Conservation (phyloP, 2,113 vertebrate species). For the Synodontis membranacea region DNA sequence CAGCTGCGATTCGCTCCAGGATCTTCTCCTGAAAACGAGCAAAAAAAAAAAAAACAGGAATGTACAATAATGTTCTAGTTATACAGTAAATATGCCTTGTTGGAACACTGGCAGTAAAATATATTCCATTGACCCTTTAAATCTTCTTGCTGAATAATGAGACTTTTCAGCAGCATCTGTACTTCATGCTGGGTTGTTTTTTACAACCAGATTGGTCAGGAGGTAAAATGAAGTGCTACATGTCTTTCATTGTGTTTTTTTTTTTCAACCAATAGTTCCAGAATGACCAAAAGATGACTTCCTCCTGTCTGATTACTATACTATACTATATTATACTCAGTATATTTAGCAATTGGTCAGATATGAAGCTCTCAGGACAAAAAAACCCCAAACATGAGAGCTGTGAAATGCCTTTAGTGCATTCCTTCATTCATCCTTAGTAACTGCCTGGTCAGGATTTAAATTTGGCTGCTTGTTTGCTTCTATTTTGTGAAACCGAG, state of each 20-base stretch:
- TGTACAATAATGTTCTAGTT: not conserved
- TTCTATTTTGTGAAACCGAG: not conserved
- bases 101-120: not conserved
- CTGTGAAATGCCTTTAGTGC: not conserved
- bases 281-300: no score
- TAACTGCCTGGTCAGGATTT: not conserved
- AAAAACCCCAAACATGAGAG: not conserved
- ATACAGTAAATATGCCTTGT: not conserved
- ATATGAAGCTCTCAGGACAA: not conserved
- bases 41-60: not conserved
- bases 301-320: no score
- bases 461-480: not conserved
- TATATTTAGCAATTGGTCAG: no score
- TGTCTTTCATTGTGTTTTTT: no score
- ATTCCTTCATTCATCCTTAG: not conserved
- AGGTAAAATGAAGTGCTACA: no score
- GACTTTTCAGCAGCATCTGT: not conserved
- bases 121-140: not conserved
- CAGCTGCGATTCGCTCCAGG: constrained; percentile 80
- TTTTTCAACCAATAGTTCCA: no score
- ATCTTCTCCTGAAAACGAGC: constrained; percentile 81
- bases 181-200: not conserved
- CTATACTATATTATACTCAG: no score
- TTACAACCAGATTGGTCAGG: not conserved
- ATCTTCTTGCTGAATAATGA: not conserved